Base-by-base conservation (phyloP, 2,113 vertebrate species). In the Equus przewalskii region DNA sequence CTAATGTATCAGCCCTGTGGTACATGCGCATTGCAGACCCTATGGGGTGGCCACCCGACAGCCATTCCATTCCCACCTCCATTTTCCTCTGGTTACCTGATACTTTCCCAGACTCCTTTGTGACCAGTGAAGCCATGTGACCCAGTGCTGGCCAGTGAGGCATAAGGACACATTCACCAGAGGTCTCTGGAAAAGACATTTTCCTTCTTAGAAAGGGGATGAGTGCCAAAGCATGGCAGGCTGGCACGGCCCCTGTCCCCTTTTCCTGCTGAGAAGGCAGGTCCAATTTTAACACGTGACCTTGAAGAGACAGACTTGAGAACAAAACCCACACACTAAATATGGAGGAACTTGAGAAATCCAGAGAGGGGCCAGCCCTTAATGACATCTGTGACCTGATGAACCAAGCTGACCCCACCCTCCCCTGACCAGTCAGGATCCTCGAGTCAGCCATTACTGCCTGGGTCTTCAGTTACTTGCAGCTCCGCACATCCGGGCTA, bases 261-360 rank as follows among this genome's bases (percentile, higher is more conserved):
- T 60, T 65, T 69, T 60, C 26, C 30, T 91, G 7, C 70, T 82
- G 58, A 91, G 92, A 91, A 85, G 58, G 81, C 65, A 87, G 81
- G 33, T 44, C 26, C 21, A 44, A 36, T 41, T 44, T 83, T 83
- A 88, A 46, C 49, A n/a, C 26, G 8, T n/a, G 41, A 9, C 41
- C 85, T 60, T 80, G 54, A 94, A 91, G 44, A 36, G 80, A 56
- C 44, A 58, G 21, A 54, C 22, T 30, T 54, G 56, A 64, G 75
- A 41, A 69, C 60, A 70, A 76, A 75, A 87, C n/a, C 76, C 24
- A 5, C 18, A 33, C 49, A 30, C 28, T 21, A 24, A 67, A 16
- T n/a, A 69, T 70, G n/a, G 16, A 60, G 44, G 22, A 65, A 46
- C n/a, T 56, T 82, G 13, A 54, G 83, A 91, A 60, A 70, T 22